Evolutionary conservation across 2,113 vertebrate genomes (phyloP).

Genomic region (Nesoenas mayeri): DNA sequence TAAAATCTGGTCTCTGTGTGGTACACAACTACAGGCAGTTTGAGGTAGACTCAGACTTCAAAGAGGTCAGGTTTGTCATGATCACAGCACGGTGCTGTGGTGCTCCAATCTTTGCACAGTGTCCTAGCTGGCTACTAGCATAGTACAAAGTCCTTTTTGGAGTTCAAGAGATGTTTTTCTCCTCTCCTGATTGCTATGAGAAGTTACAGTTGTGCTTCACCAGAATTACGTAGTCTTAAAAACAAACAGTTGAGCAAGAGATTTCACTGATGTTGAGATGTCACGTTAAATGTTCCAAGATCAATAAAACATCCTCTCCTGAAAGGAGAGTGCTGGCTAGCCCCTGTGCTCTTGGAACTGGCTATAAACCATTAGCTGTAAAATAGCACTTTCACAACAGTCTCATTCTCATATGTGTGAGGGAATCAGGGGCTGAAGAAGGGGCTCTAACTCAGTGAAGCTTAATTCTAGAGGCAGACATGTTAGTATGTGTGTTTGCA

Average conservation of each 20-base stretch:
- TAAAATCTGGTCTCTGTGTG: background rate
- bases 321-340: background rate
- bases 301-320: background rate
- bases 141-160: background rate
- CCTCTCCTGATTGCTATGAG: background rate
- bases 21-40: background rate
- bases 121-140: background rate
- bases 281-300: background rate
- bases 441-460: background rate
- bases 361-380: background rate
- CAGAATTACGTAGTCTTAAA: background rate
- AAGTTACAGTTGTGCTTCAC: background rate
- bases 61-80: background rate
- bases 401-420: background rate
- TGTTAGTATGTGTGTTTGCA: background rate
- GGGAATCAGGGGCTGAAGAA: background rate
- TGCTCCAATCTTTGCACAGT: background rate
- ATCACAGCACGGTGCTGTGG: accelerated
- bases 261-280: background rate
- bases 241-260: background rate
- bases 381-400: background rate
- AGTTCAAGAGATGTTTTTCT: background rate
- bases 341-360: accelerated
- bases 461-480: background rate
- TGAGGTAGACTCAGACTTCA: background rate